Percentiles rank a stretch among this genome's conserved stretches.
Conservation (phyloP, 2,113 vertebrate genomes). For the Eonycteris spelaea region DNA sequence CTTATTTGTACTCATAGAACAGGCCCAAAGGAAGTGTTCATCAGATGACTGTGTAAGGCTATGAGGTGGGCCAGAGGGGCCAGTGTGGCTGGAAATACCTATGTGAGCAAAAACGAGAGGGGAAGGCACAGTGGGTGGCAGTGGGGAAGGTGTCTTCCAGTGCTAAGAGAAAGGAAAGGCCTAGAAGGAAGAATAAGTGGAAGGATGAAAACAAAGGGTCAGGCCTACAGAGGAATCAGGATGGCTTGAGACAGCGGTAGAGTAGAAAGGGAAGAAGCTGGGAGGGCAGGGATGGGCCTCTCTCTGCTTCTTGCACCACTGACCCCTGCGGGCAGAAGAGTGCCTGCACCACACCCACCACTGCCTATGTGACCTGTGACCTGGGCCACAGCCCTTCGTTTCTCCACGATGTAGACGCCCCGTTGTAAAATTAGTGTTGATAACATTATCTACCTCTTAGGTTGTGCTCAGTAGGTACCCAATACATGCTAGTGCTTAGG, state of each 20-base stretch:
- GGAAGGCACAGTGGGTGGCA: background rate
- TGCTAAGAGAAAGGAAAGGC: background rate
- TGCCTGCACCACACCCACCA: rapidly evolving
- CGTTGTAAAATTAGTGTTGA: background rate
- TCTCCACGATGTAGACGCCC: background rate
- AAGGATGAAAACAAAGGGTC: background rate
- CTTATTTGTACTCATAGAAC: background rate
- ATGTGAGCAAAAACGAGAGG: background rate
- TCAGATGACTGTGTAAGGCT: background rate
- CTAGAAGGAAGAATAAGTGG: background rate
- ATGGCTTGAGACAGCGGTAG: background rate
- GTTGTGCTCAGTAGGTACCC: background rate
- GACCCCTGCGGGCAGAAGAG: background rate
- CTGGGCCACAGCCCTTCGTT: background rate
- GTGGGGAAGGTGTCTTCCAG: background rate
- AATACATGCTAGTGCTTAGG: background rate
- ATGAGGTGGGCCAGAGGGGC: background rate
- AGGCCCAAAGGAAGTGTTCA: background rate
- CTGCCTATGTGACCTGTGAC: background rate
- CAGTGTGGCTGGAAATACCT: background rate
- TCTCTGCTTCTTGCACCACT: background rate
- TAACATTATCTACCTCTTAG: background rate
- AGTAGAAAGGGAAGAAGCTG: background rate
- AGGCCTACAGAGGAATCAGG: background rate
- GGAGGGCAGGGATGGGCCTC: background rate